Base-by-base conservation (phyloP, 53 echinoderm and acorn worm species). In the Echinometra lucunter region DNA sequence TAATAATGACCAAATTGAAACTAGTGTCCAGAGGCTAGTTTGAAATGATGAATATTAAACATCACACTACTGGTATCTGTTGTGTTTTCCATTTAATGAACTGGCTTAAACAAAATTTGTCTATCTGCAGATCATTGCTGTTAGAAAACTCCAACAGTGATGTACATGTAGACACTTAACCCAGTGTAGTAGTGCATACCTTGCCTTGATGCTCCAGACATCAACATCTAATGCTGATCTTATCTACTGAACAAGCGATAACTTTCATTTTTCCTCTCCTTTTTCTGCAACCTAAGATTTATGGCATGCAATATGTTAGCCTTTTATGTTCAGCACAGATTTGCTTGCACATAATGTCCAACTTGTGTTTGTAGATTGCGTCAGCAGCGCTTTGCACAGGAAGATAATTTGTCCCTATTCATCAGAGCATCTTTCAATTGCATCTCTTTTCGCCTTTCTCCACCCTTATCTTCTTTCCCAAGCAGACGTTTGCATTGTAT, bases 271-370 rank as follows among this genome's bases (percentile, higher is more conserved):
- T 85, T 49, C 45, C 85, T 49, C 85, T 85, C 85, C 49, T 83
- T 66, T 91, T 92, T 69, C 74, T 69, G 92, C 67, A 55, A 92
- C 83, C 47, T 67, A 92, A 92, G 92, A 93, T 95, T 83, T 89
- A 95, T 67, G n/a, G 85, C 95, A 88, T 74, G 28, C 88, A 88
- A 93, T 88, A 95, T 74, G 57, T 87, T 58, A 23, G 88, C 74
- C 70, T 93, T 63, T 95, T 93, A 82, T 93, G 60, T 78, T 67
- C 66, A 88, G 74, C 87, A 89, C 93, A 95, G 88, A 95, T 92
- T 92, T 92, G 47, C 93, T 78, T 32, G 75, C 56, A 92, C 93
- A 60, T 89, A 38, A 45, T 92, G 57, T 92, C 49, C 93, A 75
- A 37, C 11, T n/a, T 67, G 45, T 91, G 66, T 91, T 66, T 91